Percentiles rank a stretch among this genome's conserved stretches.
These are phyloP conservation scores for Heliothis virescens DNA, from an alignment of 1,140 invertebrate species.

Conservation along the genomic window DNA sequence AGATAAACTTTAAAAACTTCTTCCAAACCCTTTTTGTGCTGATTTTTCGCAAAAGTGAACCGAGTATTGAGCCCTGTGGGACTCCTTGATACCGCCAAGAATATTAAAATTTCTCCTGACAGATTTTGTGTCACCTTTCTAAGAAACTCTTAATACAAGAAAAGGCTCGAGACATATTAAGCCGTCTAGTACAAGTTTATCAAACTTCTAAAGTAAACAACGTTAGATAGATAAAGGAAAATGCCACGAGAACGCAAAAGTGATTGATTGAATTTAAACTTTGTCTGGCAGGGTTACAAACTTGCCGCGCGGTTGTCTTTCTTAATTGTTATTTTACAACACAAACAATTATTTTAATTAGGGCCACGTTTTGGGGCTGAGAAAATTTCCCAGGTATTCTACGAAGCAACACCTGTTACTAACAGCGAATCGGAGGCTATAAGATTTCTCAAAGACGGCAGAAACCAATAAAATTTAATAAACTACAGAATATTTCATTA, in stretches of 20 bases:
- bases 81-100: too few species aligned
- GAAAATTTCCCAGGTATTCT: not conserved
- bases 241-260: conserved; percentile 11
- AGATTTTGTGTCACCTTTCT: too few species aligned
- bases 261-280: conserved; percentile 46
- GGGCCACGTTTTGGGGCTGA: not conserved
- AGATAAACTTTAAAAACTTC: too few species aligned
- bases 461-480: not conserved
- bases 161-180: too few species aligned
- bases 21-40: too few species aligned
- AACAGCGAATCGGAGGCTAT: not conserved
- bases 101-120: too few species aligned
- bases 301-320: conserved; percentile 9
- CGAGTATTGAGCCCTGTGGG: too few species aligned
- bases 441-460: not conserved
- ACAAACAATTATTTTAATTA: not conserved
- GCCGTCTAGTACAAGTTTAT: not conserved
- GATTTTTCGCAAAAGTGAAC: too few species aligned
- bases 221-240: conserved; percentile 27
- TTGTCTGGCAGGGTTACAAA: conserved; percentile 15
- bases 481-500: too few species aligned
- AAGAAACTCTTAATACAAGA: too few species aligned
- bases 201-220: conserved; percentile 23
- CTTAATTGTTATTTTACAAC: conserved; percentile 19
- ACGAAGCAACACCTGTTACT: not conserved